Evolutionary conservation across 2,888 invertebrate genomes (phyloP), one percentile per base, ranked within the genome.

Genomic region (Gandaritis pyraliata): DNA sequence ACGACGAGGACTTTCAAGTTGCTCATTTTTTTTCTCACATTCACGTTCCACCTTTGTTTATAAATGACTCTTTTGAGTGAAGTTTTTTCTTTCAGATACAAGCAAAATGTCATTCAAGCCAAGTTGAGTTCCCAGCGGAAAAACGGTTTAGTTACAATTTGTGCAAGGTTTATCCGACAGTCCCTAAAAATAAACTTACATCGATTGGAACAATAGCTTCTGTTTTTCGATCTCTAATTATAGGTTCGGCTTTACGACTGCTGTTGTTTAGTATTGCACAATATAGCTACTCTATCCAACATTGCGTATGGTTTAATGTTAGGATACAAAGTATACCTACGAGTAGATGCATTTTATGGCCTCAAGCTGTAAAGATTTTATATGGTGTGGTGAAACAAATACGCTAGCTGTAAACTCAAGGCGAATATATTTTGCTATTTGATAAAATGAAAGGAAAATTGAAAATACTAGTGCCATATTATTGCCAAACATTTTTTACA

Each of bases 161-260:
- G 47, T 38, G 8, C 63, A 58, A 64, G 59, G 63, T 52, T 51
- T 51, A 36, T 55, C 56, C 39, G 39, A 47, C 55, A 15, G 46
- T 59, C 58, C 62, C 53, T 50, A 43, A 63, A n/a, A n/a, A n/a
- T n/a, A n/a, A n/a, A n/a, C n/a, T n/a, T n/a, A 59, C 55, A 48
- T 23, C 51, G 36, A 52, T 65, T 49, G 51, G 45, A 70, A 72
- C 69, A 72, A 70, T 66, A 59, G 41, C 54, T 49, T 64, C 57
- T 60, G 66, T 71, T 69, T 69, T 66, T 70, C 49, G 59, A 56
- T 57, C 65, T 59, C 60, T 69, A 68, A 67, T 66, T 69, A 55
- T 47, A 58, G 53, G 53, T 33, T 65, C 16, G n/a, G 58, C 60
- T 57, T 61, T 59, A 64, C 54, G 36, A 38, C 16, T 33, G 30